Evolutionary conservation across 2,797 vertebrate species (phyloP).

Genomic region (Betta splendens): DNA sequence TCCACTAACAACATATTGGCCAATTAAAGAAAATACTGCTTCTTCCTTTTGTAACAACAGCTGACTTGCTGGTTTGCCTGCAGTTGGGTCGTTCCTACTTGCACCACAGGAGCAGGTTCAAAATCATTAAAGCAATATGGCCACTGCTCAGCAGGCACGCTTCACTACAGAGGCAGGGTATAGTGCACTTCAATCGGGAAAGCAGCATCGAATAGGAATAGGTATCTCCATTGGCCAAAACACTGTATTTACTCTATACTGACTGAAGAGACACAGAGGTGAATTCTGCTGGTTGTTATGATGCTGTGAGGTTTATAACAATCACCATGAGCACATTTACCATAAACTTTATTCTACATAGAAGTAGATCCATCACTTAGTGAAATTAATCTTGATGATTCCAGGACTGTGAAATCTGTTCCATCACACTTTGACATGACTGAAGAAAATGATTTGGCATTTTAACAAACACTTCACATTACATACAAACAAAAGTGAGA

Average conservation of each 20-base stretch:
- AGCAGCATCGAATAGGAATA: slow-evolving; percentile 44
- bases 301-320: slow-evolving; percentile 29
- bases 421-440: too few relatives aligned
- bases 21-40: neutral
- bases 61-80: neutral
- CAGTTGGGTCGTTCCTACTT: neutral
- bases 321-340: neutral
- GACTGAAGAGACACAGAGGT: slow-evolving; percentile 11
- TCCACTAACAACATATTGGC: neutral
- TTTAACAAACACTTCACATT: too few relatives aligned
- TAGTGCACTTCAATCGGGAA: slow-evolving; percentile 15
- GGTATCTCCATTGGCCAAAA: slow-evolving; percentile 24
- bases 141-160: neutral
- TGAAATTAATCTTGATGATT: too few relatives aligned
- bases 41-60: neutral
- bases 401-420: too few relatives aligned
- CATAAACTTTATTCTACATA: neutral
- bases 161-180: slow-evolving; percentile 12
- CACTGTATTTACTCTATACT: slow-evolving; percentile 28
- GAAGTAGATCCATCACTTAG: neutral
- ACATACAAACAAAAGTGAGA: neutral
- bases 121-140: slow-evolving; percentile 1
- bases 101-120: neutral
- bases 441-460: too few relatives aligned
- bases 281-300: slow-evolving; percentile 20